These are phyloP conservation scores for Nesoenas mayeri DNA, from an alignment of 2,113 vertebrate genomes.

Conservation along the genomic window DNA sequence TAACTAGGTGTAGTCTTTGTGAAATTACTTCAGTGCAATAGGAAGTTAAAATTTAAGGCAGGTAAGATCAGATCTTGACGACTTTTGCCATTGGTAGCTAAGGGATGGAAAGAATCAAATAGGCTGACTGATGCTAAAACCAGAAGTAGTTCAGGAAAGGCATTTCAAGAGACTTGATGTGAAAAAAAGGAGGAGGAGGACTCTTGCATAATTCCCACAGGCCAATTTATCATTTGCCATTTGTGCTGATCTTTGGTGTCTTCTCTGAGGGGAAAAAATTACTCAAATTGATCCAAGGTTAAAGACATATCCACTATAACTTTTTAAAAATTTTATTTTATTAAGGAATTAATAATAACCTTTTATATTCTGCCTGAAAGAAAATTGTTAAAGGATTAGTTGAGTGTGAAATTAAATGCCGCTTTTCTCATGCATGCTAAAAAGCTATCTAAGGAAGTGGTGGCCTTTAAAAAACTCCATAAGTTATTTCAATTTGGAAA, in stretches of 20 bases:
- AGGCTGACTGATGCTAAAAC: conserved; percentile 40
- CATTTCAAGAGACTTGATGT: conserved; percentile 21
- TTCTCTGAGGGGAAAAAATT: conserved; percentile 35
- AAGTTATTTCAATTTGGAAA: conserved; percentile 57
- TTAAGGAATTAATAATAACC: conserved; percentile 71
- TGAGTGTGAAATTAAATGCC: conserved; percentile 79
- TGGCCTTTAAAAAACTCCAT: conserved; percentile 55
- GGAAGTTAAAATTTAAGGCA: neutral
- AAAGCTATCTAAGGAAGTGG: conserved; percentile 44
- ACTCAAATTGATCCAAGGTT: conserved; percentile 63
- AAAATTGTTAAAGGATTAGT: conserved; percentile 75
- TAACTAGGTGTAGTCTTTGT: conserved; percentile 39
- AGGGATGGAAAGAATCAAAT: neutral
- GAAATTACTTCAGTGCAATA: conserved; percentile 9
- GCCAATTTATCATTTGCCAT: conserved; percentile 62
- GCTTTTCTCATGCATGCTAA: conserved; percentile 71
- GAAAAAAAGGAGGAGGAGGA: neutral
- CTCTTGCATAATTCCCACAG: conserved; percentile 19
- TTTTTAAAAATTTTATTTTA: conserved; percentile 62
- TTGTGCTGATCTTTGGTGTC: conserved; percentile 62
- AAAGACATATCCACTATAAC: conserved; percentile 52
- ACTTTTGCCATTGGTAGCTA: conserved; percentile 23
- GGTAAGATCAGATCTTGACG: neutral
- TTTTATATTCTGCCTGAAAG: conserved; percentile 72
- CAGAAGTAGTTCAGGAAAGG: conserved; percentile 27